Percentiles rank a stretch among this genome's conserved stretches.
Evolutionary conservation across 2,797 vertebrate species (phyloP).

Genomic region (Oryzias sinensis): DNA sequence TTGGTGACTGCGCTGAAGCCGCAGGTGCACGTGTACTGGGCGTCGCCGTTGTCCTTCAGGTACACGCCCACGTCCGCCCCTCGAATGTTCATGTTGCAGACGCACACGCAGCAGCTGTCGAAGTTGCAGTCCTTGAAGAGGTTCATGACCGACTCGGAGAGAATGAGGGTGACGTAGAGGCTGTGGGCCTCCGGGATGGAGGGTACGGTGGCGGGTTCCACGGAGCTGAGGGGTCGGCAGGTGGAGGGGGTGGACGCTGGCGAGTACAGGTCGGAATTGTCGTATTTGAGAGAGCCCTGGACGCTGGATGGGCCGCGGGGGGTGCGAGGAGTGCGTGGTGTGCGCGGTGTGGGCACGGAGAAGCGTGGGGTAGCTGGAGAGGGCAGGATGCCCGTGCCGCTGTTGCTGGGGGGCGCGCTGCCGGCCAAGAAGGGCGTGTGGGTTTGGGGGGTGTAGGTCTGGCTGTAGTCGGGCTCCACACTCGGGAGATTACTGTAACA

Average conservation of each 20-base stretch:
- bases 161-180: slow-evolving; percentile 97
- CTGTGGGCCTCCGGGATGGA: slow-evolving; percentile 98
- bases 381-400: slow-evolving; percentile 90
- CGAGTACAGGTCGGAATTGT: slow-evolving; percentile 96
- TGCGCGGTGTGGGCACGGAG: slow-evolving; percentile 93
- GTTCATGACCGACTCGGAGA: slow-evolving; percentile 98
- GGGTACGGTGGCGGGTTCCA: slow-evolving; percentile 94
- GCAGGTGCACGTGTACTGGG: slow-evolving; percentile 93
- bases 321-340: slow-evolving; percentile 94
- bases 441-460: slow-evolving; percentile 95
- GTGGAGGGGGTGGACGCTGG: slow-evolving; percentile 97
- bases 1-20: slow-evolving; percentile 99
- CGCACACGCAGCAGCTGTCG: slow-evolving; percentile 98
- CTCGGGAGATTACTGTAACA: slow-evolving; percentile 78
- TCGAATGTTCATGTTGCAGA: slow-evolving; percentile 99
- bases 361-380: slow-evolving; percentile 97
- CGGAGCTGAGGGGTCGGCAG: slow-evolving; percentile 93
- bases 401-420: slow-evolving; percentile 95
- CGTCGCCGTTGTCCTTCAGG: slow-evolving; percentile 94
- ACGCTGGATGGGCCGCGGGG: slow-evolving; percentile 96
- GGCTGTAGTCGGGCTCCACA: slow-evolving; percentile 93
- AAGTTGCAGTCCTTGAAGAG: slow-evolving; percentile 99
- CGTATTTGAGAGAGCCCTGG: slow-evolving; percentile 95
- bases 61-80: slow-evolving; percentile 97
- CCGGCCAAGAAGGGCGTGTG: slow-evolving; percentile 93